Percentiles rank a stretch among this genome's conserved stretches.
Conservation (phyloP, 1,140 invertebrate species). For the Paracyclopina nana region DNA sequence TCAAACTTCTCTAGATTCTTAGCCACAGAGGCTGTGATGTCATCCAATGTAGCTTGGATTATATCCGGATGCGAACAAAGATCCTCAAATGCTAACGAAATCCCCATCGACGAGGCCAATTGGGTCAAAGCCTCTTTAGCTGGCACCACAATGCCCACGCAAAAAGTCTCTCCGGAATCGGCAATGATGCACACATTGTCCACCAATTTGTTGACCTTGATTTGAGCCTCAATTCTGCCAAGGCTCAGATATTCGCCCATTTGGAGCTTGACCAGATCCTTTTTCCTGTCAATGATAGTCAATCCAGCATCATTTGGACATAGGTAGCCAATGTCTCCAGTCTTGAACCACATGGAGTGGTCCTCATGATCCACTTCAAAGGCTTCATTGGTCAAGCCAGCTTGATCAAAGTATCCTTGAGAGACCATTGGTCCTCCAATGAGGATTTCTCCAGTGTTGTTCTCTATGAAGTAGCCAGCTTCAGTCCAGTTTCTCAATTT, state of each 20-base stretch:
- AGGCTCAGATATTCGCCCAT: slow-evolving; percentile 35
- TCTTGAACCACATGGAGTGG: slow-evolving; percentile 23
- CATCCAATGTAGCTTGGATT: slow-evolving; percentile 51
- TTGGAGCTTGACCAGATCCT: slow-evolving; percentile 24
- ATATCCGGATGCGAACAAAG: slow-evolving; percentile 47
- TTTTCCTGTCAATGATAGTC: slow-evolving; percentile 23
- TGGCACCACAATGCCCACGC: slow-evolving; percentile 32
- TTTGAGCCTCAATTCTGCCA: slow-evolving; percentile 38
- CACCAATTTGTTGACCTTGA: slow-evolving; percentile 31
- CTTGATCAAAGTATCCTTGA: slow-evolving; percentile 34
- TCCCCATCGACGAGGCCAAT: too few relatives aligned
- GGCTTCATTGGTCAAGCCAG: slow-evolving; percentile 32
- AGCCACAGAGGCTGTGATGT: slow-evolving; percentile 47
- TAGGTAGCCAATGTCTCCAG: slow-evolving; percentile 24
- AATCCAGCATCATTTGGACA: slow-evolving; percentile 23
- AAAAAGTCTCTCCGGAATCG: slow-evolving; percentile 25
- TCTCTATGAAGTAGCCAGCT: slow-evolving; percentile 39
- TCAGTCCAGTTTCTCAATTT: slow-evolving; percentile 35
- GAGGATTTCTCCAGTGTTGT: slow-evolving; percentile 77
- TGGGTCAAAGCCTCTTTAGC: too few relatives aligned
- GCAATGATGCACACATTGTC: slow-evolving; percentile 34
- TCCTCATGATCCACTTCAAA: slow-evolving; percentile 29
- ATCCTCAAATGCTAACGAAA: slow-evolving; percentile 39
- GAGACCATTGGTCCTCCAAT: slow-evolving; percentile 35
- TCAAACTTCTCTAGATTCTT: slow-evolving; percentile 39